Percentiles rank a stretch among this genome's conserved stretches.
phyloP scores from a whole-genome alignment of 2,113 vertebrate genomes.

The Lamprologus ornatipinnis region DNA sequence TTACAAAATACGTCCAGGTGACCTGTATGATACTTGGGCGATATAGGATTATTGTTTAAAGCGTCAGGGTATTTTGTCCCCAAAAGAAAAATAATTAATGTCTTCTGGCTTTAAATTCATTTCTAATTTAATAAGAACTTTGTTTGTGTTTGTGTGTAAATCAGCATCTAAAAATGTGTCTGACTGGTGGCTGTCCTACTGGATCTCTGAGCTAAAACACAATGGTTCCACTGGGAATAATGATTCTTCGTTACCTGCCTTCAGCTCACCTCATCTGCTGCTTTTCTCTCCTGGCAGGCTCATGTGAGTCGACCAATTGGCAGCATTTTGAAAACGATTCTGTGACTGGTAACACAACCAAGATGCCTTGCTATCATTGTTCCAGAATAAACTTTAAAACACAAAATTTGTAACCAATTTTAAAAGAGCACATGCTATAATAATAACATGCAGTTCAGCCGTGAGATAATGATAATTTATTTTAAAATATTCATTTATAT shows the following conservation, averaged over 20 bases:
- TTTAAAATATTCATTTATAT: background rate
- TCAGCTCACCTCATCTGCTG: conserved; percentile 66
- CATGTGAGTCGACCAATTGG: conserved; percentile 63
- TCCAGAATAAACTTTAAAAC: background rate
- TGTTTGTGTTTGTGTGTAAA: background rate
- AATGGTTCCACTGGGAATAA: conserved; percentile 54
- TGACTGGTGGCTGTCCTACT: conserved; percentile 97
- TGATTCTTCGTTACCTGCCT: conserved; percentile 35
- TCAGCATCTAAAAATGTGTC: conserved; percentile 86
- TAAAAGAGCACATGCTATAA: background rate
- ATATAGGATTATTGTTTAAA: background rate
- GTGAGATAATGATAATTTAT: background rate
- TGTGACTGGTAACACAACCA: background rate
- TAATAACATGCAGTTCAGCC: background rate
- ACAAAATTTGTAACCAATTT: background rate
- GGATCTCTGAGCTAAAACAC: conserved; percentile 81
- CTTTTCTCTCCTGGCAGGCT: conserved; percentile 72
- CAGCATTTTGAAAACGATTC: background rate
- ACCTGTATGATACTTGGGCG: background rate
- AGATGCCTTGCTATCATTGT: background rate
- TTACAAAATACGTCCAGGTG: background rate
- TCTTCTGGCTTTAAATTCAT: background rate
- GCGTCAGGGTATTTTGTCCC: background rate
- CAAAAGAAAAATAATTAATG: background rate
- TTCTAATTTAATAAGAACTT: background rate